Conservation (phyloP, 2,888 invertebrate genomes). For the Eupithecia subfuscata region DNA sequence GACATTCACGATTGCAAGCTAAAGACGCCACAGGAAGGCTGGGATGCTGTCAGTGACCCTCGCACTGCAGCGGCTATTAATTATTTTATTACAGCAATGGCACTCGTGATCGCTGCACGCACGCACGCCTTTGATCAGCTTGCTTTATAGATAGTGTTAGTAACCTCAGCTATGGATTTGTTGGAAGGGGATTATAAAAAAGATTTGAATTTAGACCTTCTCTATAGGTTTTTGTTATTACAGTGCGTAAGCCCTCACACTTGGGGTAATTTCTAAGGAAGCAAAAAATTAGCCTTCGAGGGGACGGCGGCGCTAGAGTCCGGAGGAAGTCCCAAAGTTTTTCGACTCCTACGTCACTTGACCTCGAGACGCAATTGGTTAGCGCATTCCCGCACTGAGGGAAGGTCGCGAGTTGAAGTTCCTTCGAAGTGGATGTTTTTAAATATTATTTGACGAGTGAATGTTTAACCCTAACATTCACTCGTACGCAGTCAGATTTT, state of each 20-base stretch:
- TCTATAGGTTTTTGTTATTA: background rate
- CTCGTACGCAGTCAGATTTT: background rate
- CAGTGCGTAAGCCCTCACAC: too few relatives aligned
- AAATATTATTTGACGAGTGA: too few relatives aligned
- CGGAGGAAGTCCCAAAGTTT: too few relatives aligned
- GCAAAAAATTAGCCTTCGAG: too few relatives aligned
- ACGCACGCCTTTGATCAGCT: conserved; percentile 67
- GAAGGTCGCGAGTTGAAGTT: too few relatives aligned
- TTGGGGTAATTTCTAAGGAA: too few relatives aligned
- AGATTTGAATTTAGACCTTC: background rate
- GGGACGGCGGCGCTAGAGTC: too few relatives aligned
- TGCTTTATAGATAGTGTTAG: background rate
- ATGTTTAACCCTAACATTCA: too few relatives aligned
- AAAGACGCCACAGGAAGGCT: conserved; percentile 11
- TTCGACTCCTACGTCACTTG: too few relatives aligned
- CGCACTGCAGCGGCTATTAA: conserved; percentile 70
- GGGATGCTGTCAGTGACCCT: conserved; percentile 72
- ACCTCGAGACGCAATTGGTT: too few relatives aligned
- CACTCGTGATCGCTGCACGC: conserved; percentile 67
- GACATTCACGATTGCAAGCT: conserved; percentile 6
- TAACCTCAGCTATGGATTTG: background rate
- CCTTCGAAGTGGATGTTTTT: too few relatives aligned
- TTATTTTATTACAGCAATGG: conserved; percentile 79
- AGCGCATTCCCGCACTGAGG: too few relatives aligned
- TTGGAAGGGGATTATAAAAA: background rate